Evolutionary conservation across 1,140 invertebrate genomes (phyloP).

Genomic region (Ceratosolen fusciceps): DNA sequence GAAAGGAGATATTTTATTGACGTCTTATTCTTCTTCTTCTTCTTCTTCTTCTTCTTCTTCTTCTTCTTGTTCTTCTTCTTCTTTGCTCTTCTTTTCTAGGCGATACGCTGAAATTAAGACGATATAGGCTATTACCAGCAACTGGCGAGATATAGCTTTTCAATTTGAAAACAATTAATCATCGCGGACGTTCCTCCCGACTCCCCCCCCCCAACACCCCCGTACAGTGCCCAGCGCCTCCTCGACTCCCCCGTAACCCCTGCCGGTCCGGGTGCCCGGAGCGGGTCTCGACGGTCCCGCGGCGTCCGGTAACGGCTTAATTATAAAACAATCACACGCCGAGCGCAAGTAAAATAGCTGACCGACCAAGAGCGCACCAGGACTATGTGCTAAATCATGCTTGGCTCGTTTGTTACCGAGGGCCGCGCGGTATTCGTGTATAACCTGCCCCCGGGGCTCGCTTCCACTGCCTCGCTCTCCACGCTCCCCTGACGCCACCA

Average conservation of each 20-base stretch:
- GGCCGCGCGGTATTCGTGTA: not conserved
- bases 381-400: constrained; percentile 71
- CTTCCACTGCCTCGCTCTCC: constrained; percentile 4
- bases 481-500: too few relatives aligned
- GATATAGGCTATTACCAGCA: constrained; percentile 52
- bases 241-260: constrained; percentile 36
- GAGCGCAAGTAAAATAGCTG: constrained; percentile 49
- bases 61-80: too few relatives aligned
- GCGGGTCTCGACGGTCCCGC: not conserved
- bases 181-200: constrained; percentile 45
- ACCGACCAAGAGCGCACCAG: constrained; percentile 48
- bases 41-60: too few relatives aligned
- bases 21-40: constrained; percentile 17
- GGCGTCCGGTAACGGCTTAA: constrained; percentile 68
- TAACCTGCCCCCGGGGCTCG: not conserved
- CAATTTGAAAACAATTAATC: constrained; percentile 72
- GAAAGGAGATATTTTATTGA: constrained; percentile 35
- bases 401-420: constrained; percentile 68
- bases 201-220: constrained; percentile 23
- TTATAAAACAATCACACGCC: constrained; percentile 71
- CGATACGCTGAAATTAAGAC: constrained; percentile 64
- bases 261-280: not conserved
- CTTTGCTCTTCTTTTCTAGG: constrained; percentile 15
- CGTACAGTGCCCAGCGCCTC: constrained; percentile 28
- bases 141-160: constrained; percentile 62